Evolutionary conservation across 2,888 invertebrate genomes (phyloP).

Genomic region (Melinopterus prodromus): DNA sequence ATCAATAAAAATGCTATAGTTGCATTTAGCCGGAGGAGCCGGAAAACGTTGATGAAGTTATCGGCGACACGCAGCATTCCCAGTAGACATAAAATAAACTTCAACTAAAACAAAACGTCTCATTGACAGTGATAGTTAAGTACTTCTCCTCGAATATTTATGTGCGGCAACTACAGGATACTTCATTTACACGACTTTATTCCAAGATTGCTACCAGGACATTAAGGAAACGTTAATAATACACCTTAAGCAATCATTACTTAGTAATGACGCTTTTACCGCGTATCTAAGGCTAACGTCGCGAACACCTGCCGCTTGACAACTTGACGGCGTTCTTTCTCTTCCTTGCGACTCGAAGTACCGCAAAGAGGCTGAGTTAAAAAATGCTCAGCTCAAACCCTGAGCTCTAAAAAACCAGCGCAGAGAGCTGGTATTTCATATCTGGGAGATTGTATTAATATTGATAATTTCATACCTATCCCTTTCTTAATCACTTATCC

Average conservation of each 20-base stretch:
- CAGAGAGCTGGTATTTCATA: not conserved
- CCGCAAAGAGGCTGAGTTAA: not conserved
- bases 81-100: not conserved
- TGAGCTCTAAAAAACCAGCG: not conserved
- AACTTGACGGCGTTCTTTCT: slow-evolving; percentile 38
- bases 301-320: slow-evolving; percentile 50
- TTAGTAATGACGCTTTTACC: slow-evolving; percentile 59
- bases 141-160: not conserved
- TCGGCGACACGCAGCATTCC: not conserved
- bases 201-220: slow-evolving; percentile 40
- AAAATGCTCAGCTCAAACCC: not conserved
- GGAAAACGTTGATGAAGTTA: not conserved
- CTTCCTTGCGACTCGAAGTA: slow-evolving; percentile 10
- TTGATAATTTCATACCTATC: too few relatives aligned
- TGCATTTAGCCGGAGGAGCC: not conserved
- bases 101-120: not conserved
- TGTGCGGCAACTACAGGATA: not conserved
- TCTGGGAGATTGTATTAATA: too few relatives aligned
- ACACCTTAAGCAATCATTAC: slow-evolving; percentile 54
- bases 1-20: not conserved
- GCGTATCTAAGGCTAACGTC: slow-evolving; percentile 49
- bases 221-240: slow-evolving; percentile 56
- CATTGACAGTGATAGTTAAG: not conserved
- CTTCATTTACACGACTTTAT: not conserved
- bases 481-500: too few relatives aligned